A percentile compares a stretch with the other conserved stretches of the same genome.
These are phyloP conservation scores for Zaprionus tsacasi DNA, from an alignment of 1,140 invertebrate genomes.

Conservation along the genomic window DNA sequence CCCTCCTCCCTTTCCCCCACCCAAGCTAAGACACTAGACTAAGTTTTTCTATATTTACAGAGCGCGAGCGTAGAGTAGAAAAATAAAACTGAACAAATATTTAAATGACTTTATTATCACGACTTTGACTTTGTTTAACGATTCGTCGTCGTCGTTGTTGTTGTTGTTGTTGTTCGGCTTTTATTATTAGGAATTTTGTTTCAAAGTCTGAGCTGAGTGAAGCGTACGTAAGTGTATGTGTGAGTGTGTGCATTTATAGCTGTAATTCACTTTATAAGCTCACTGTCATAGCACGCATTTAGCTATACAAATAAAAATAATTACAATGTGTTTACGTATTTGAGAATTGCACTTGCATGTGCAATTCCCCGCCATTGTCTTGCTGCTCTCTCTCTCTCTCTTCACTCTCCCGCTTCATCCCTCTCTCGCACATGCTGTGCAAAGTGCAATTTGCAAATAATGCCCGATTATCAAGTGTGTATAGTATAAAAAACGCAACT, in stretches of 20 bases:
- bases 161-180: background rate
- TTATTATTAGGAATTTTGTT: slow-evolving; percentile 32
- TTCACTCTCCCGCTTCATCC: background rate
- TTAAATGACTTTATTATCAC: slow-evolving; percentile 45
- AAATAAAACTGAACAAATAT: slow-evolving; percentile 32
- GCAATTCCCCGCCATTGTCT: slow-evolving; percentile 40
- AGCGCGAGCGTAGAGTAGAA: background rate
- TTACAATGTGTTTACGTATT: slow-evolving; percentile 34
- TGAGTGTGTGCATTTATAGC: background rate
- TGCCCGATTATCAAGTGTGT: slow-evolving; percentile 45
- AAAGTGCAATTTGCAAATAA: slow-evolving; percentile 70
- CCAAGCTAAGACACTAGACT: background rate
- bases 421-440: slow-evolving; percentile 30
- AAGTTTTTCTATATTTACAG: slow-evolving; percentile 5
- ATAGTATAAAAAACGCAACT: slow-evolving; percentile 18
- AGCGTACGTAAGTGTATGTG: slow-evolving; percentile 24
- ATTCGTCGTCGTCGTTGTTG: background rate
- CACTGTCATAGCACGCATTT: slow-evolving; percentile 20
- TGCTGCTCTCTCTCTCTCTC: background rate
- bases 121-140: slow-evolving; percentile 48
- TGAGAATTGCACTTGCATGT: slow-evolving; percentile 52
- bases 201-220: slow-evolving; percentile 26
- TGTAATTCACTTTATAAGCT: slow-evolving; percentile 18
- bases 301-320: slow-evolving; percentile 34
- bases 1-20: no score